Percentiles rank a stretch among this genome's conserved stretches.
phyloP scores from a whole-genome alignment of 2,797 vertebrate species.

The Corythornis leucogaster region DNA sequence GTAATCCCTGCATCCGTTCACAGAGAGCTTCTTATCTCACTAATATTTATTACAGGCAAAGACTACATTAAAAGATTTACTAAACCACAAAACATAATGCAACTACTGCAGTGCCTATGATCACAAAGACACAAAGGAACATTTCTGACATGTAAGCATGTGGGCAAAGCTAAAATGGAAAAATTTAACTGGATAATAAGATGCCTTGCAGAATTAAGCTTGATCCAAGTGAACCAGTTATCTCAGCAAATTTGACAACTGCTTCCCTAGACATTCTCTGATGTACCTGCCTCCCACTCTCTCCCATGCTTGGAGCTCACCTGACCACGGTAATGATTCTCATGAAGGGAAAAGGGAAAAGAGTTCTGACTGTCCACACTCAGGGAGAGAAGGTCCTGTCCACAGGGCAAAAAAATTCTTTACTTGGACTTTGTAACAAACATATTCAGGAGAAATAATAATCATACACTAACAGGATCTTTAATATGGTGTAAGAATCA shows the following conservation, averaged over 20 bases:
- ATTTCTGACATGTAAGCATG: neutral
- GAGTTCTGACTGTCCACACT: neutral
- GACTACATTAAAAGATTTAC: neutral
- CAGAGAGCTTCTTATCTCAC: neutral
- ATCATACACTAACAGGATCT: neutral
- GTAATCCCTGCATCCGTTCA: slow-evolving; percentile 56
- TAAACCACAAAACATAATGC: neutral
- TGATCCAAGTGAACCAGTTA: neutral
- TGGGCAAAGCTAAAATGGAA: neutral
- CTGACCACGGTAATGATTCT: neutral
- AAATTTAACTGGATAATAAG: neutral
- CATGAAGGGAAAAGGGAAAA: neutral
- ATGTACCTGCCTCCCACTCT: neutral
- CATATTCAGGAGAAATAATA: neutral
- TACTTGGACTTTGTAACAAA: neutral
- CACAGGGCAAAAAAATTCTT: neutral
- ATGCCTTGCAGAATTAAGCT: neutral
- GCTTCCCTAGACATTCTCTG: neutral
- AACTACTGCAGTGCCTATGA: neutral
- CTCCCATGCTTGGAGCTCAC: neutral
- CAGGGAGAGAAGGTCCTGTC: neutral
- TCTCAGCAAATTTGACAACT: neutral
- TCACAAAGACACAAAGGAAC: neutral
- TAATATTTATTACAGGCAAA: neutral
- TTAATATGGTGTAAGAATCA: neutral